These are phyloP conservation scores for Rousettus madagascariensis DNA, from an alignment of 2,797 vertebrate genomes.

Conservation along the genomic window DNA sequence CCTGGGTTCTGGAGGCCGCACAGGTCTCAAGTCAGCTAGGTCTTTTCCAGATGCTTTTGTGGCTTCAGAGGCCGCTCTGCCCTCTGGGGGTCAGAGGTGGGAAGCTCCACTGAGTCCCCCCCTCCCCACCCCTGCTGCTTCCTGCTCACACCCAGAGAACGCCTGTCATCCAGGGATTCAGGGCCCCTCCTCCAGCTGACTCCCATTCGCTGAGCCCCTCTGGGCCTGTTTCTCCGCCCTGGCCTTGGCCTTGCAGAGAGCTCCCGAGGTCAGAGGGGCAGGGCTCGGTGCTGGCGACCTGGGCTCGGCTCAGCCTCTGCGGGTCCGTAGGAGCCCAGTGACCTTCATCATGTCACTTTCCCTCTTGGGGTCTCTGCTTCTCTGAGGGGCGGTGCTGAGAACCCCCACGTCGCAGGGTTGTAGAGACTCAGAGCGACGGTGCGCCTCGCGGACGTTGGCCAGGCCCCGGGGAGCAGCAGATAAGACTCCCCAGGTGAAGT, in stretches of 20 bases:
- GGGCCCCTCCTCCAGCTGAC: not conserved
- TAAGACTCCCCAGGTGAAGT: not conserved
- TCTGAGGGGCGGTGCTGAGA: not conserved
- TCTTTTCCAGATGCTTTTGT: not conserved
- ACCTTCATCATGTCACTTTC: not conserved
- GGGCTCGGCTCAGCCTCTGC: not conserved
- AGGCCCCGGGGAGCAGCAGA: too few species aligned
- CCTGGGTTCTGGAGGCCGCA: accelerated
- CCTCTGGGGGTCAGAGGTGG: too few species aligned
- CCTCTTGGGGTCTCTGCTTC: not conserved
- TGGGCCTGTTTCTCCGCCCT: not conserved
- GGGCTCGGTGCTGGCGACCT: too few species aligned
- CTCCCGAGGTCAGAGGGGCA: accelerated
- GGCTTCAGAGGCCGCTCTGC: not conserved
- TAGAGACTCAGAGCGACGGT: not conserved
- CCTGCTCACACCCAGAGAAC: not conserved
- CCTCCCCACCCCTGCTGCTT: not conserved
- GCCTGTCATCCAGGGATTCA: not conserved
- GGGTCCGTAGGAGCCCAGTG: accelerated
- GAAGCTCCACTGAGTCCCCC: not conserved
- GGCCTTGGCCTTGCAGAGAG: not conserved
- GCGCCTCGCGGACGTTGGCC: accelerated
- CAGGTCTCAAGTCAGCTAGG: not conserved
- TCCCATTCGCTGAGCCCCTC: not conserved
- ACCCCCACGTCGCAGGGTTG: accelerated